A percentile compares a stretch with the other conserved stretches of the same genome.
These are phyloP conservation scores for Heliopora coerulea DNA, from an alignment of 92 coral and sea anemone genomes.

Conservation along the genomic window DNA sequence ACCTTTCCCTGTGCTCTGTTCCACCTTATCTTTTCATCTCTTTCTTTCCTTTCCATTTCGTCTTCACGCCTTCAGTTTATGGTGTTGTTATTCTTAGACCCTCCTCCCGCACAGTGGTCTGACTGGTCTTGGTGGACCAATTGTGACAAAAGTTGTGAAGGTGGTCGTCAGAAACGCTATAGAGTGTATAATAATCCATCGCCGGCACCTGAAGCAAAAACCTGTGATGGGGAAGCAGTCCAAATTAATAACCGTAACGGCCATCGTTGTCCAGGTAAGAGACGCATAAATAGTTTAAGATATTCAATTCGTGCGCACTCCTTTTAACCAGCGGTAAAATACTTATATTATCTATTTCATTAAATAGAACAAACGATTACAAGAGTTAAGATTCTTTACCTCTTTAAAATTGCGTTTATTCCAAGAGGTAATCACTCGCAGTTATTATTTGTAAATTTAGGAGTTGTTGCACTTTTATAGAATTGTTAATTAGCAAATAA, in stretches of 20 bases:
- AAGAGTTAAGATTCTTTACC: neutral
- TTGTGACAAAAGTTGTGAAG: slow-evolving; percentile 27
- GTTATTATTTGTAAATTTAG: too few species aligned
- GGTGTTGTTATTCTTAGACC: slow-evolving; percentile 5
- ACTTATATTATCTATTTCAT: neutral
- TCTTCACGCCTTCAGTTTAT: neutral
- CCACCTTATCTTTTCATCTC: neutral
- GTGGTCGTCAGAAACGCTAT: slow-evolving; percentile 37
- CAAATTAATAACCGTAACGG: slow-evolving; percentile 17
- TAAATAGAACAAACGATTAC: neutral
- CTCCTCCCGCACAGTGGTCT: slow-evolving; percentile 33
- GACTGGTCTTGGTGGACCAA: slow-evolving; percentile 37
- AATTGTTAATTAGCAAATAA: too few species aligned
- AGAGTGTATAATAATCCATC: slow-evolving; percentile 44
- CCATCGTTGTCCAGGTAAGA: slow-evolving; percentile 43
- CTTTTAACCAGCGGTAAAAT: neutral
- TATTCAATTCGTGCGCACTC: neutral
- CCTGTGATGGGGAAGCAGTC: slow-evolving; percentile 35
- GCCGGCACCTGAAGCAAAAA: slow-evolving; percentile 34
- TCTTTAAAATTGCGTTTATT: neutral
- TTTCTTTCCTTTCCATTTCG: neutral
- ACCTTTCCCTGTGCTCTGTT: neutral
- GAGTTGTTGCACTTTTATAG: too few species aligned
- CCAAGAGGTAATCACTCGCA: too few species aligned
- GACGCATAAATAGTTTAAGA: too few species aligned